Evolutionary conservation across 2,113 vertebrate species (phyloP).

Genomic region (Stercorarius parasiticus): DNA sequence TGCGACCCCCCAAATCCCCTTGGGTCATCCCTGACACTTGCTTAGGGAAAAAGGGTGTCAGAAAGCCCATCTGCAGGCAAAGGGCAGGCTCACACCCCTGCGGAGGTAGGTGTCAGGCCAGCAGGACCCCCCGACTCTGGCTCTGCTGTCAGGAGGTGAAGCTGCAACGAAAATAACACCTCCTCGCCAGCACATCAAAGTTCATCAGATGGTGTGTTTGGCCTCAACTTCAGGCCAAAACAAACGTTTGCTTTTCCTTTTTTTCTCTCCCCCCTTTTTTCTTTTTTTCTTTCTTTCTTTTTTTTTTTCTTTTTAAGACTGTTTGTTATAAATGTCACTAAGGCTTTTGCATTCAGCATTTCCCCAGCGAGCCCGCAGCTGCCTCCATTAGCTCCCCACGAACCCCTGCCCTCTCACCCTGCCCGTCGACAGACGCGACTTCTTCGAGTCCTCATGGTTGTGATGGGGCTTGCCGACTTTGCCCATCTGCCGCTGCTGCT

Average conservation of each 20-base stretch:
- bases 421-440: constrained; percentile 63
- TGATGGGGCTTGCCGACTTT: constrained; percentile 69
- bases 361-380: background rate
- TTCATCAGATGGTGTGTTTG: background rate
- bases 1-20: background rate
- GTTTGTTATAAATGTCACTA: background rate
- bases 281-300: background rate
- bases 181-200: background rate
- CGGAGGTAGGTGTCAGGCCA: background rate
- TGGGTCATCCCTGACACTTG: background rate
- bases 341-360: background rate
- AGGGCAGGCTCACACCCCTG: background rate
- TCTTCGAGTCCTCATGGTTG: constrained; percentile 73
- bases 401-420: constrained; percentile 64
- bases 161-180: constrained; percentile 1
- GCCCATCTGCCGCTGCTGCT: constrained; percentile 79
- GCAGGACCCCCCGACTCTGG: background rate
- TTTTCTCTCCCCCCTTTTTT: background rate
- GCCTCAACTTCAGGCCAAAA: background rate
- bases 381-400: background rate
- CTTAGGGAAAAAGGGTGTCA: background rate
- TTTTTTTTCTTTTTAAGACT: background rate
- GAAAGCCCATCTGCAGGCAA: background rate
- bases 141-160: background rate
- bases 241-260: constrained; percentile 2